Conservation (phyloP, 1,140 invertebrate genomes). For the Drepana arcuata region DNA sequence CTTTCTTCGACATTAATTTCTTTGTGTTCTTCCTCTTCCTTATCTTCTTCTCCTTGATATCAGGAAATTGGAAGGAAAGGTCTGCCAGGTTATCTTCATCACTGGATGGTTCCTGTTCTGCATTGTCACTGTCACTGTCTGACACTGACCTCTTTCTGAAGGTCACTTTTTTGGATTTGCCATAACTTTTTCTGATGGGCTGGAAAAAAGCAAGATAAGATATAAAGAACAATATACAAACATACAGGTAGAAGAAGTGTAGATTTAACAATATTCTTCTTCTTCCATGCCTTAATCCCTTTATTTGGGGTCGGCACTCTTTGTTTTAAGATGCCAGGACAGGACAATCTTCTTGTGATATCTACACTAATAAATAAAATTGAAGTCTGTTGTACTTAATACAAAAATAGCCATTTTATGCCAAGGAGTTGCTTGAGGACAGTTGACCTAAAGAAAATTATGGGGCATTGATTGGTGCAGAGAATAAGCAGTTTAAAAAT, state of each 20-base stretch:
- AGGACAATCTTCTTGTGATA: too few relatives aligned
- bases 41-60: slow-evolving; percentile 27
- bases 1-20: slow-evolving; percentile 45
- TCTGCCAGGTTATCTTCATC: slow-evolving; percentile 44
- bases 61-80: slow-evolving; percentile 39
- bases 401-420: too few relatives aligned
- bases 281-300: too few relatives aligned
- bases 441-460: too few relatives aligned
- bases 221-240: slow-evolving; percentile 6
- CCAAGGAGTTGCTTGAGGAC: too few relatives aligned
- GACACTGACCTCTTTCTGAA: slow-evolving; percentile 27
- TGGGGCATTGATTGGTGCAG: too few relatives aligned
- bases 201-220: slow-evolving; percentile 19
- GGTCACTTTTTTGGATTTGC: slow-evolving; percentile 50
- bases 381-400: too few relatives aligned
- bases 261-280: too few relatives aligned
- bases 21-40: slow-evolving; percentile 41
- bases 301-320: too few relatives aligned
- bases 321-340: too few relatives aligned
- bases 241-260: not conserved
- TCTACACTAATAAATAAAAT: too few relatives aligned
- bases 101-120: slow-evolving; percentile 19
- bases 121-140: slow-evolving; percentile 21
- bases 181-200: slow-evolving; percentile 50
- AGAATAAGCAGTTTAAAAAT: too few relatives aligned